phyloP scores from a whole-genome alignment of 1,140 invertebrate genomes.

The Condylostylus longicornis region DNA sequence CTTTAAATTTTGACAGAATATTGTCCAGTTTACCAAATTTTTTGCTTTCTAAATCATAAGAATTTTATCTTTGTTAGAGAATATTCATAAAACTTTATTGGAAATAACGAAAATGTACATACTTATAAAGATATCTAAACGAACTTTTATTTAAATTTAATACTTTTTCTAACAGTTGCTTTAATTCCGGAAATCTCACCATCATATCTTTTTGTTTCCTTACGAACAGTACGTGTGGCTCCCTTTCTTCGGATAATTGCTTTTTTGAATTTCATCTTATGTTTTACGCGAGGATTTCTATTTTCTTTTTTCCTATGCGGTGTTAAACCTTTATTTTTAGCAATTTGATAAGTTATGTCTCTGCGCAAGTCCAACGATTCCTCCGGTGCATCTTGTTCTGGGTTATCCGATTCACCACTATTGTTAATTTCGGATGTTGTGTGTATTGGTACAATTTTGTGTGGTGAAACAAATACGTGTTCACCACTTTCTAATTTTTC shows the following conservation, averaged over 20 bases:
- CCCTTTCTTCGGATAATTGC: conserved; percentile 80
- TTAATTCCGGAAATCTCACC: conserved; percentile 90
- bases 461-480: too few relatives aligned
- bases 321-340: conserved; percentile 88
- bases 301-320: conserved; percentile 78
- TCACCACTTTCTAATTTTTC: conserved; percentile 35
- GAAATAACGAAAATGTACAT: too few relatives aligned
- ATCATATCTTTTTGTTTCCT: conserved; percentile 61
- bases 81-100: too few relatives aligned
- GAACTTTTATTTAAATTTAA: conserved; percentile 79
- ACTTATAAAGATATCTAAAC: too few relatives aligned
- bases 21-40: too few relatives aligned
- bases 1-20: too few relatives aligned
- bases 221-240: conserved; percentile 64
- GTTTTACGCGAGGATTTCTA: conserved; percentile 85
- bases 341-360: conserved; percentile 80
- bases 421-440: conserved; percentile 30
- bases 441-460: too few relatives aligned
- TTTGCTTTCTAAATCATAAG: too few relatives aligned
- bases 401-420: too few relatives aligned
- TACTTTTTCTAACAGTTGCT: conserved; percentile 64
- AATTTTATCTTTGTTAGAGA: too few relatives aligned
- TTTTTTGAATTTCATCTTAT: conserved; percentile 79
- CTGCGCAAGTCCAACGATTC: conserved; percentile 41
- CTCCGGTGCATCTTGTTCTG: conserved; percentile 22